Percentiles rank a stretch among this genome's conserved stretches.
These are phyloP conservation scores for Zaprionus taronus DNA, from an alignment of 1,140 invertebrate genomes.

Conservation along the genomic window DNA sequence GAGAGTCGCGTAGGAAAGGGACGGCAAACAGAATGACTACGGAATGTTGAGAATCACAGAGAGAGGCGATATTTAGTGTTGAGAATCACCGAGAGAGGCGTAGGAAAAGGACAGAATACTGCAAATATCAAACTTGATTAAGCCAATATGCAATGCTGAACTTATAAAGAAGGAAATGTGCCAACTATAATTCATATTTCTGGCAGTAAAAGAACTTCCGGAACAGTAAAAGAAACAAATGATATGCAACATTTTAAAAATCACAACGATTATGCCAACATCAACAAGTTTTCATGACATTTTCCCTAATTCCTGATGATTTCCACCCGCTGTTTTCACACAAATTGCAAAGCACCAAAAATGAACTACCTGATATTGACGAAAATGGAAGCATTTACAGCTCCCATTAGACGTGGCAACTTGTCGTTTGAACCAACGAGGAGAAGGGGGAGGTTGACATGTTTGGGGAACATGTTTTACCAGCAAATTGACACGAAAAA, in stretches of 20 bases:
- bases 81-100: not conserved
- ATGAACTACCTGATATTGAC: slow-evolving; percentile 22
- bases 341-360: slow-evolving; percentile 20
- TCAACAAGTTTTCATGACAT: not conserved
- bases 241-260: not conserved
- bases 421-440: slow-evolving; percentile 13
- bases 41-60: too few relatives aligned
- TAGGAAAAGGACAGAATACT: too few relatives aligned
- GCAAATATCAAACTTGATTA: too few relatives aligned
- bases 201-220: not conserved
- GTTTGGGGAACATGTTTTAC: slow-evolving; percentile 68
- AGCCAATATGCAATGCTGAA: too few relatives aligned
- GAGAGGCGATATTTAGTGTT: not conserved
- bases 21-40: not conserved
- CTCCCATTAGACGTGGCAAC: slow-evolving; percentile 41
- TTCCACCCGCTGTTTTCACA: slow-evolving; percentile 35
- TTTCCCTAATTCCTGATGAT: not conserved
- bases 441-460: slow-evolving; percentile 25
- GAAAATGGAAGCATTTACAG: slow-evolving; percentile 43
- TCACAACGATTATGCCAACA: not conserved
- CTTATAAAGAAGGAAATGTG: too few relatives aligned
- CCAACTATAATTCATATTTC: not conserved
- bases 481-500: slow-evolving; percentile 73
- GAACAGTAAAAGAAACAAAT: not conserved
- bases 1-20: not conserved